Evolutionary conservation across 2,797 vertebrate genomes (phyloP), one percentile per base, ranked within the genome.

Genomic region (Malacoraja senta): DNA sequence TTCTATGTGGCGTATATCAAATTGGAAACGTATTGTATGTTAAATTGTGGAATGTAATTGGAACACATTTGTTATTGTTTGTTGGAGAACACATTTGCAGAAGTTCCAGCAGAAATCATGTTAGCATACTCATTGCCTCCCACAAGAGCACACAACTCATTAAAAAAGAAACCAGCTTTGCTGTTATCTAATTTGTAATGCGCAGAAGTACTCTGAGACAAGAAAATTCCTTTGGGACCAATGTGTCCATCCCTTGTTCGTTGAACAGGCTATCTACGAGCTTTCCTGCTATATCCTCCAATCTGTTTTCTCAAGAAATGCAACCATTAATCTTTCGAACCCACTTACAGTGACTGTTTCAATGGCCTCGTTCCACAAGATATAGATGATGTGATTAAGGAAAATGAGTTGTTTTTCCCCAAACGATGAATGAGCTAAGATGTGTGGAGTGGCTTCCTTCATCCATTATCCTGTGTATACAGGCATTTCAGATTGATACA

Each of bases 351-450:
- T 88, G 61, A 32, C 63, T 35, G n/a, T 1, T 88, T 88, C 63
- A 35, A 21, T 68, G 84, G 17, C 84, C 84, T 35, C 17, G 19
- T 68, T 68, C 84, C n/a, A 88, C 61, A 88, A 86, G 84, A 9
- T 35, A 88, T 8, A 88, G 15, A 88, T 88, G 63, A 65, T 3
- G 6, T 65, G n/a, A 68, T 88, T 88, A 88, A 88, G 61, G n/a
- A 88, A 19, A 65, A 24, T 65, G 61, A 68, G 61, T 84, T 88
- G 15, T 65, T 65, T 63, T n/a, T 32, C 84, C 61, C 84, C 63
- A 21, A 88, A 88, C 17, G 61, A 88, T 88, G 17, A 68, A 88
- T 35, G n/a, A 88, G 15, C 84, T 65, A 88, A 88, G 35, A 68
- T 88, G 61, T 17, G 21, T 88, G 17, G n/a, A 68, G 65, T 68